These are phyloP conservation scores for Petrocephalus microphthalmus DNA, from an alignment of 2,113 vertebrate species.

Conservation along the genomic window DNA sequence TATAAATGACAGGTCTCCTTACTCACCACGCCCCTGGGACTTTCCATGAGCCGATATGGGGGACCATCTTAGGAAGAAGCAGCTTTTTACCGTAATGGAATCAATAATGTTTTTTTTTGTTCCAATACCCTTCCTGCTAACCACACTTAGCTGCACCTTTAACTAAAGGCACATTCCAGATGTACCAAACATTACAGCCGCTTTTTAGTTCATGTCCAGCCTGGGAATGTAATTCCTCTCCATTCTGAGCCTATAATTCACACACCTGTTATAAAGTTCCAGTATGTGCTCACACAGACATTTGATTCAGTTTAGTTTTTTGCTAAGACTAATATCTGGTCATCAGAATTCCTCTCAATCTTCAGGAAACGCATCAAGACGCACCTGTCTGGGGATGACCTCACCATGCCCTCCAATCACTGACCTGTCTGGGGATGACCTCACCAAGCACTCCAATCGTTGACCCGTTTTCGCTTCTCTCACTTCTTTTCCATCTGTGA, in stretches of 20 bases:
- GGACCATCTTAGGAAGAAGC: conserved; percentile 45
- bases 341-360: background rate
- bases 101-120: conserved; percentile 48
- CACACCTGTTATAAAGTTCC: background rate
- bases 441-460: too few species aligned
- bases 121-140: conserved; percentile 26
- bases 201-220: background rate
- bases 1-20: background rate
- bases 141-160: conserved; percentile 51
- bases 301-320: background rate
- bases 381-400: background rate
- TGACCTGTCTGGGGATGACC: too few species aligned
- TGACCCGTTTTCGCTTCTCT: background rate
- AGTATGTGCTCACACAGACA: background rate
- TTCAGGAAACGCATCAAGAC: background rate
- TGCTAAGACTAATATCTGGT: background rate
- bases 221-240: background rate
- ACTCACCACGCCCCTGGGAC: background rate
- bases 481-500: background rate
- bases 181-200: background rate
- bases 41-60: conserved; percentile 37
- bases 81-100: conserved; percentile 58
- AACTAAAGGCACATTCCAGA: conserved; percentile 43
- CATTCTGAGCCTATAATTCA: background rate
- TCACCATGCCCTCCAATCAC: background rate